These are phyloP conservation scores for Hafferia zeledoni DNA, from an alignment of 2,797 vertebrate genomes.

Conservation along the genomic window DNA sequence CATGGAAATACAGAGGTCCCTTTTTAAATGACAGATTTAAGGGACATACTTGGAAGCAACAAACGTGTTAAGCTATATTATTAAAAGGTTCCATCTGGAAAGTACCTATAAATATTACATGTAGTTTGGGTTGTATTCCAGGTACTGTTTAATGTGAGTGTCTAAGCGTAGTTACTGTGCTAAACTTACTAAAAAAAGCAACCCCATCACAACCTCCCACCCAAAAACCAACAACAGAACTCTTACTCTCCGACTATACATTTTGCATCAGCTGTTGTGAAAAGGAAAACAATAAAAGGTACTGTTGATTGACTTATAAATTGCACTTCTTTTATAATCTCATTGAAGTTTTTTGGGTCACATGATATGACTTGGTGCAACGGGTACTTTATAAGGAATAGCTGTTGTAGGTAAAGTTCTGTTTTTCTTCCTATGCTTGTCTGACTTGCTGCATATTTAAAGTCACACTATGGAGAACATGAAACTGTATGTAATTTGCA, in stretches of 20 bases:
- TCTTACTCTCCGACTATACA: conserved; percentile 24
- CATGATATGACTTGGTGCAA: conserved; percentile 65
- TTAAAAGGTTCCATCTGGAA: neutral
- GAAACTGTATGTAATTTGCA: conserved; percentile 76
- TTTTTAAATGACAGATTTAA: neutral
- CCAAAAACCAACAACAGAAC: neutral
- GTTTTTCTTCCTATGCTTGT: conserved; percentile 21
- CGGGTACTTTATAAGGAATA: conserved; percentile 56
- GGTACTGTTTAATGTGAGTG: neutral
- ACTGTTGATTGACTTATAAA: conserved; percentile 58
- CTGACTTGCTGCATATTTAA: conserved; percentile 64
- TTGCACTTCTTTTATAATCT: conserved; percentile 14
- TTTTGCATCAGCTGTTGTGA: conserved; percentile 43
- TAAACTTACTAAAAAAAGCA: neutral
- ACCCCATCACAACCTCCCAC: neutral
- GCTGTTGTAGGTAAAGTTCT: conserved; percentile 37
- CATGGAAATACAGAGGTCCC: neutral
- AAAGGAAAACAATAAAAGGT: conserved; percentile 54
- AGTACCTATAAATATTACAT: neutral
- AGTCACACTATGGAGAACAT: conserved; percentile 48
- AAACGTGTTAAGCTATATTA: neutral
- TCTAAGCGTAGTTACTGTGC: conserved; percentile 3
- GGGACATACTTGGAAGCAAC: neutral
- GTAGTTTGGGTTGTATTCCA: conserved; percentile 9
- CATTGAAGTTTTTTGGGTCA: conserved; percentile 68